phyloP scores from a whole-genome alignment of 2,113 vertebrate species.

The Aspiorhynchus laticeps region DNA sequence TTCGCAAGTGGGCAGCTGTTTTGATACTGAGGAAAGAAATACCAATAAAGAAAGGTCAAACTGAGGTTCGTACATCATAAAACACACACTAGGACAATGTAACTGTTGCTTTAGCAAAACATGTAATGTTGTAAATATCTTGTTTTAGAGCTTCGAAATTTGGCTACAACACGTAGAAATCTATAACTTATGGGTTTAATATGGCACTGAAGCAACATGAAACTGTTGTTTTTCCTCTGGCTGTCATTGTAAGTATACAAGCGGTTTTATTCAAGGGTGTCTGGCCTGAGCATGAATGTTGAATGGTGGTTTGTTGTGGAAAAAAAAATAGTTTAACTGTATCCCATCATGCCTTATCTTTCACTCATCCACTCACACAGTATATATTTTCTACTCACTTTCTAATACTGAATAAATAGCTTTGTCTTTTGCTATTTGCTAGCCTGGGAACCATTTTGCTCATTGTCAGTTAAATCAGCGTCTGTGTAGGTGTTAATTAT shows the following conservation, averaged over 20 bases:
- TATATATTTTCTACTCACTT: conserved; percentile 46
- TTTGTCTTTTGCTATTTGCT: conserved; percentile 33
- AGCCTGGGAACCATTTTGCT: conserved; percentile 53
- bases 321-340: not conserved
- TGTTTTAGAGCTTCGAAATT: not conserved
- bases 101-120: not conserved
- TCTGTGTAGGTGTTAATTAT: not conserved
- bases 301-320: not conserved
- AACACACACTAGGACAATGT: not conserved
- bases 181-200: not conserved
- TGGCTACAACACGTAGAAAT: not conserved
- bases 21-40: conserved; percentile 7
- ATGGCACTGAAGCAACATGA: not conserved
- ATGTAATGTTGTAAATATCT: conserved; percentile 14
- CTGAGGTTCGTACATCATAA: not conserved
- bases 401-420: conserved; percentile 45
- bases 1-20: conserved; percentile 16
- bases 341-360: not conserved
- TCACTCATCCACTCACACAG: not conserved
- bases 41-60: conserved; percentile 11
- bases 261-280: conserved; percentile 28
- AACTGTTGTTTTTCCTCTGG: not conserved
- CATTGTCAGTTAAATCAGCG: not conserved
- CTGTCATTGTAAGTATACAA: not conserved
- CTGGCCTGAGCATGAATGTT: conserved; percentile 48